A percentile compares a stretch with the other conserved stretches of the same genome.
Conservation (phyloP, 92 coral and sea anemone species). For the Siderastrea siderea region DNA sequence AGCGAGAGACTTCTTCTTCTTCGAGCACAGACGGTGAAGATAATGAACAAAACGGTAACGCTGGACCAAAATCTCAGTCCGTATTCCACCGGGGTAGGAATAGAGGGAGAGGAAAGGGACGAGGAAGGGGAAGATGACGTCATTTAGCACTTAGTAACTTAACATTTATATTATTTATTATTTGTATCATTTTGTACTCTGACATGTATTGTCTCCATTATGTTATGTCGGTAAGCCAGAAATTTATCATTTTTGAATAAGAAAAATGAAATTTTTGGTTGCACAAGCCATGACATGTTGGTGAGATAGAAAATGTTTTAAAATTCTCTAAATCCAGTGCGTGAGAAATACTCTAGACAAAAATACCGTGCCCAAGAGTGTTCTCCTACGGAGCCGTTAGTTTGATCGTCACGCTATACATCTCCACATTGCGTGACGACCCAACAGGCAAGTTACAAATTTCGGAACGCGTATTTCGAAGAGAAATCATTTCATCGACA, state of each 20-base stretch:
- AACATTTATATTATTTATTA: not conserved
- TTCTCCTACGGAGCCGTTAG: too few species aligned
- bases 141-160: not conserved
- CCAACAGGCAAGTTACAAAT: too few species aligned
- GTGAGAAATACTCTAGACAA: too few species aligned
- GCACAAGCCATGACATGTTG: too few species aligned
- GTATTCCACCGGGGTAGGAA: slow-evolving; percentile 20
- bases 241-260: not conserved
- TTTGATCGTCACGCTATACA: too few species aligned
- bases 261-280: not conserved
- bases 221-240: not conserved
- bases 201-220: not conserved
- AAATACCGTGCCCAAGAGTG: too few species aligned
- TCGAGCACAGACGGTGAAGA: slow-evolving; percentile 4
- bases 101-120: not conserved
- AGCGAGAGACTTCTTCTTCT: not conserved
- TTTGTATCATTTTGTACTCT: not conserved
- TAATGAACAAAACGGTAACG: not conserved
- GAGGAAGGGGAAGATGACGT: not conserved
- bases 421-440: too few species aligned
- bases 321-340: too few species aligned
- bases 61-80: not conserved
- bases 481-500: too few species aligned
- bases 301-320: too few species aligned
- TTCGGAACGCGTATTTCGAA: too few species aligned